Percentiles rank a stretch among this genome's conserved stretches.
These are phyloP conservation scores for Oncorhynchus clarkii DNA, from an alignment of 2,113 vertebrate species.

Conservation along the genomic window DNA sequence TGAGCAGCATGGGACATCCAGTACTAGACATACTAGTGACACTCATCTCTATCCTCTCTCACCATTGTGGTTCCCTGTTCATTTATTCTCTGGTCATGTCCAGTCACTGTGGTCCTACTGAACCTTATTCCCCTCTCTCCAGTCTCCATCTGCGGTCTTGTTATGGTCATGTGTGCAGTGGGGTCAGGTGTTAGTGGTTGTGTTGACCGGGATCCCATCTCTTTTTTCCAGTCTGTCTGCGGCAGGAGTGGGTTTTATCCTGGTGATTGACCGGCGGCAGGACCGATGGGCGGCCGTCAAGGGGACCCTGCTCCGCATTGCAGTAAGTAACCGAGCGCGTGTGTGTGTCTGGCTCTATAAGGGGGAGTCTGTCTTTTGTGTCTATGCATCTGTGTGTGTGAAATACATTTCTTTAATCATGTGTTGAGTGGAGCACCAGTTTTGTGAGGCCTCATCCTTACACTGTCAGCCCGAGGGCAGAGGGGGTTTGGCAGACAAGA, in stretches of 20 bases:
- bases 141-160: background rate
- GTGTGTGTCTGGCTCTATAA: background rate
- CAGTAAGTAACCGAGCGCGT: conserved; percentile 76
- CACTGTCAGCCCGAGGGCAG: background rate
- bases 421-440: too few relatives aligned
- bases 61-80: background rate
- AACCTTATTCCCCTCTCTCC: background rate
- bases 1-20: too few relatives aligned
- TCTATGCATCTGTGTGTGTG: background rate
- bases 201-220: background rate
- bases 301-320: conserved; percentile 92
- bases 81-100: background rate
- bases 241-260: conserved; percentile 92
- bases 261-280: conserved; percentile 95
- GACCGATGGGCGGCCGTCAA: conserved; percentile 98
- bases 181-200: background rate
- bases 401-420: too few relatives aligned
- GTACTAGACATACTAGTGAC: too few relatives aligned
- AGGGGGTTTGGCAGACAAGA: conserved; percentile 6
- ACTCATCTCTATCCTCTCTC: too few relatives aligned
- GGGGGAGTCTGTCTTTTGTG: background rate
- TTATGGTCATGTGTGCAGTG: background rate
- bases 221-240: conserved; percentile 81
- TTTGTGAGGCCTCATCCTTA: too few relatives aligned
- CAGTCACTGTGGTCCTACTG: background rate